Conservation (phyloP, 2,888 invertebrate genomes). For the Laspeyria flexula region DNA sequence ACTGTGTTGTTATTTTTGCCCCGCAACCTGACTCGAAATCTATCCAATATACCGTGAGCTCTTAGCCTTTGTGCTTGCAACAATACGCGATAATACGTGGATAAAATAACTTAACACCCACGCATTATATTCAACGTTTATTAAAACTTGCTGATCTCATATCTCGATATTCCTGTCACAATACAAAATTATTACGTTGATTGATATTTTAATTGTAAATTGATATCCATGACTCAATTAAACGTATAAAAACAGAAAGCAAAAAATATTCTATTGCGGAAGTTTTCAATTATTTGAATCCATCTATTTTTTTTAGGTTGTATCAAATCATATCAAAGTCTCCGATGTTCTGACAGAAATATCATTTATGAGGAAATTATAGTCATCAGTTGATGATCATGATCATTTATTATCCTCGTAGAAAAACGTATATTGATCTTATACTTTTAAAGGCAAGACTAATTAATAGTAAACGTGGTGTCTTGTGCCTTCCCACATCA, state of each 20-base stretch:
- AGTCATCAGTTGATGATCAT: no score
- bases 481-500: background rate
- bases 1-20: no score
- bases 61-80: no score
- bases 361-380: background rate
- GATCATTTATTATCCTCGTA: no score
- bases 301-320: constrained; percentile 25
- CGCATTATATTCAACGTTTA: constrained; percentile 40
- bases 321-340: constrained; percentile 20
- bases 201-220: constrained; percentile 73
- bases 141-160: constrained; percentile 65
- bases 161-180: constrained; percentile 66
- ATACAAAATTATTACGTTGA: constrained; percentile 59
- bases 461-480: no score
- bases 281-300: constrained; percentile 35
- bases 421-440: no score
- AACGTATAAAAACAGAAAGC: constrained; percentile 30
- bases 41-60: no score
- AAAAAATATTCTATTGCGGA: constrained; percentile 38
- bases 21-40: no score
- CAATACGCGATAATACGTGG: constrained; percentile 43
- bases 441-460: no score
- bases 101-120: constrained; percentile 55
- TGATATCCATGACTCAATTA: constrained; percentile 52
- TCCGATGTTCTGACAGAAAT: constrained; percentile 2